Conservation (phyloP, 2,888 invertebrate genomes). For the Mellilla xanthometata region DNA sequence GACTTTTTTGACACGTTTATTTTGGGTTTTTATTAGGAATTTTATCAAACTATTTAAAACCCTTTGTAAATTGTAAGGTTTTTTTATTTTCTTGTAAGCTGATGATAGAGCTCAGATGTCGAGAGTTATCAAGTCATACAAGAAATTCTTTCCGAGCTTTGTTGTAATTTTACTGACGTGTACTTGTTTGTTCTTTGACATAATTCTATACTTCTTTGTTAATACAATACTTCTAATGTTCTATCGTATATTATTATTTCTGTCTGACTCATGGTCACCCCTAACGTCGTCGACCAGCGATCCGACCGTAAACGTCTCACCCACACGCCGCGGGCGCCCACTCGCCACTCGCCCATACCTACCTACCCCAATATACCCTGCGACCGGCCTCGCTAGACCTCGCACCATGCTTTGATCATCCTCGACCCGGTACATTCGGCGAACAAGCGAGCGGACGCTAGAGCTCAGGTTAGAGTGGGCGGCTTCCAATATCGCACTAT, state of each 20-base stretch:
- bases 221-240: too few species aligned
- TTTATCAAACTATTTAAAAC: too few species aligned
- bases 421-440: constrained; percentile 14
- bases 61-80: too few species aligned
- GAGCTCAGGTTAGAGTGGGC: constrained; percentile 48
- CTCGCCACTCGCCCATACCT: constrained; percentile 71
- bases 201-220: too few species aligned
- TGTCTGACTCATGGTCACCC: constrained; percentile 44
- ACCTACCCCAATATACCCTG: constrained; percentile 65
- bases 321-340: constrained; percentile 76
- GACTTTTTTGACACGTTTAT: too few species aligned
- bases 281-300: constrained; percentile 72
- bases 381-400: constrained; percentile 46
- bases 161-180: too few species aligned
- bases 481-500: constrained; percentile 71
- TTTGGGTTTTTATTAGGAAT: too few species aligned
- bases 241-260: background rate
- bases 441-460: constrained; percentile 35
- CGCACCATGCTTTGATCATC: constrained; percentile 35
- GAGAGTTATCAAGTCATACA: too few species aligned
- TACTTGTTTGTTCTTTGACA: too few species aligned
- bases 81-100: too few species aligned
- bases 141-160: too few species aligned
- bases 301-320: constrained; percentile 82
- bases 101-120: too few species aligned